These are phyloP conservation scores for Phyllotreta cruciferae DNA, from an alignment of 2,888 invertebrate species.

Conservation along the genomic window DNA sequence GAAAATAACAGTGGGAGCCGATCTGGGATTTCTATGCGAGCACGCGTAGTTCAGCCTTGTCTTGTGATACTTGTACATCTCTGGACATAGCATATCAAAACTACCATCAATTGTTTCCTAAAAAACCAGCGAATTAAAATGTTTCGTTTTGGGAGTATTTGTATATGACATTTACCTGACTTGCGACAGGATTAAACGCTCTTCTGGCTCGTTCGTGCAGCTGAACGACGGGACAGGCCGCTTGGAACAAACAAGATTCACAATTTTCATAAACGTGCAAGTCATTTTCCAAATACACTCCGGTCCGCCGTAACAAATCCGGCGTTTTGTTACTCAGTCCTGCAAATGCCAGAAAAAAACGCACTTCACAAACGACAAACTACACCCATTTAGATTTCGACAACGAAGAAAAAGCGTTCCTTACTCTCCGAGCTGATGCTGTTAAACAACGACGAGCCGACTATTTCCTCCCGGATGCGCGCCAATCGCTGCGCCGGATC, in stretches of 20 bases:
- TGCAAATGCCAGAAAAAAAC: slow-evolving; percentile 27
- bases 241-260: slow-evolving; percentile 45
- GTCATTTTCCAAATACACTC: slow-evolving; percentile 51
- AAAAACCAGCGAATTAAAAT: no score
- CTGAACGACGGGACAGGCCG: slow-evolving; percentile 55
- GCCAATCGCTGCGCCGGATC: slow-evolving; percentile 60
- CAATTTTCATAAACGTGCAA: slow-evolving; percentile 38
- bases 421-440: slow-evolving; percentile 60
- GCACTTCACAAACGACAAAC: slow-evolving; percentile 1
- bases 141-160: no score
- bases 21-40: slow-evolving; percentile 59
- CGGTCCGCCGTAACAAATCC: slow-evolving; percentile 60
- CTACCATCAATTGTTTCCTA: slow-evolving; percentile 45
- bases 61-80: slow-evolving; percentile 41
- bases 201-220: slow-evolving; percentile 58
- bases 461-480: slow-evolving; percentile 58
- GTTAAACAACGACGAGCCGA: slow-evolving; percentile 59
- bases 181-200: slow-evolving; percentile 54
- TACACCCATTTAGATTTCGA: background rate
- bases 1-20: slow-evolving; percentile 69
- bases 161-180: slow-evolving; percentile 47
- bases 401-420: slow-evolving; percentile 24
- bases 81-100: slow-evolving; percentile 40
- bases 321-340: slow-evolving; percentile 59
- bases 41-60: slow-evolving; percentile 38